Conservation (phyloP, 1,140 invertebrate genomes). For the Ectropis grisescens region DNA sequence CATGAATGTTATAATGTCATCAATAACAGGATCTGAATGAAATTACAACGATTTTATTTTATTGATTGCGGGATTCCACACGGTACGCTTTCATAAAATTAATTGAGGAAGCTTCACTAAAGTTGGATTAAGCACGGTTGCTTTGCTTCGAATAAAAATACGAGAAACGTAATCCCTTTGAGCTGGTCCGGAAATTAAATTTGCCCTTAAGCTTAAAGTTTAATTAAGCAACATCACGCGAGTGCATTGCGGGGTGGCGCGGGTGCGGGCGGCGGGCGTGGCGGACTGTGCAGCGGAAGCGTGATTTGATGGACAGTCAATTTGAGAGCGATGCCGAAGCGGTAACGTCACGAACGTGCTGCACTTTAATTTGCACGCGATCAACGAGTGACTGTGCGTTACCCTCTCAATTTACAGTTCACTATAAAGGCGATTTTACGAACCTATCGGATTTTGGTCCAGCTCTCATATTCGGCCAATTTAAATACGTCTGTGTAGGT, state of each 20-base stretch:
- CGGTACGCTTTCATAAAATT: too few species aligned
- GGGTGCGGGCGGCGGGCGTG: too few species aligned
- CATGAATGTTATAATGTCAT: conserved; percentile 5
- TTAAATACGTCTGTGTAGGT: too few species aligned
- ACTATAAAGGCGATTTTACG: too few species aligned
- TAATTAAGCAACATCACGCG: conserved; percentile 47
- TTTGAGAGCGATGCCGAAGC: conserved; percentile 16
- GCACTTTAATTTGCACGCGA: conserved; percentile 18
- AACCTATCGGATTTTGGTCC: too few species aligned
- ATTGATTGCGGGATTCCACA: too few species aligned
- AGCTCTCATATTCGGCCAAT: too few species aligned
- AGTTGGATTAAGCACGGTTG: background rate
- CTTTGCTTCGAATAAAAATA: conserved; percentile 25
- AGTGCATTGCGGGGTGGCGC: conserved; percentile 21
- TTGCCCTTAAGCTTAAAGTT: conserved; percentile 46
- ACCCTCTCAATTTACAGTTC: too few species aligned
- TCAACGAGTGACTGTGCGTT: conserved; percentile 2
- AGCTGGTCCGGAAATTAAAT: conserved; percentile 45
- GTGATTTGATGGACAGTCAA: conserved; percentile 30
- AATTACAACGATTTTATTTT: too few species aligned
- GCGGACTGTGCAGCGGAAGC: conserved; percentile 10
- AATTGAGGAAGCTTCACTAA: too few species aligned
- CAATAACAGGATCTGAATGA: too few species aligned
- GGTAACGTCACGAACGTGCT: conserved; percentile 11
- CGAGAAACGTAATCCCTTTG: conserved; percentile 28